Conservation (phyloP, 2,797 vertebrate genomes). For the Taeniopygia guttata region DNA sequence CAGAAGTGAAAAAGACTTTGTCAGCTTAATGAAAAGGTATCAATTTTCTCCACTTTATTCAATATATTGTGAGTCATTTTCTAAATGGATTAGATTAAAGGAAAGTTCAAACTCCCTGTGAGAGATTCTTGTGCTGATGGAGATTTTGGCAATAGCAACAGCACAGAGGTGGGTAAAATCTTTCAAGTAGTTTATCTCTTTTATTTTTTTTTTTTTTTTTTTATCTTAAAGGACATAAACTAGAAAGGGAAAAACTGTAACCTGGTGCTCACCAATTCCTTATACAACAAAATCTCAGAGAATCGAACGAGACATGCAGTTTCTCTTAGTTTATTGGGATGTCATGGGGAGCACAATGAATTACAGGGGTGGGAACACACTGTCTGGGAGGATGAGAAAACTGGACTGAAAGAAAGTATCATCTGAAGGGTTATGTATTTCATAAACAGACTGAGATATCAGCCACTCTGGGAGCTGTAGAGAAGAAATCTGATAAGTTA, state of each 20-base stretch:
- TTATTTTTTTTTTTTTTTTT: not conserved
- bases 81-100: slow-evolving; percentile 81
- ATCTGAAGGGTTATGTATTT: not conserved
- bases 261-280: slow-evolving; percentile 30
- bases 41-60: slow-evolving; percentile 78
- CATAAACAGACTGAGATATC: not conserved
- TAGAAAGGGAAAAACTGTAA: slow-evolving; percentile 26
- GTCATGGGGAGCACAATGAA: slow-evolving; percentile 25
- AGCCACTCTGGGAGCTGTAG: slow-evolving; percentile 25
- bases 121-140: slow-evolving; percentile 45
- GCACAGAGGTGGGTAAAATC: slow-evolving; percentile 19
- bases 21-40: slow-evolving; percentile 81
- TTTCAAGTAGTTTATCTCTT: not conserved
- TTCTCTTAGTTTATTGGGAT: slow-evolving; percentile 58
- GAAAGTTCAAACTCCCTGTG: slow-evolving; percentile 71
- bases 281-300: slow-evolving; percentile 40
- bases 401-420: not conserved
- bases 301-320: slow-evolving; percentile 46
- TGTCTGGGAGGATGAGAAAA: not conserved
- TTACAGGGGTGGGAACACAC: not conserved
- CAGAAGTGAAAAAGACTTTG: slow-evolving; percentile 76
- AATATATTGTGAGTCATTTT: slow-evolving; percentile 78
- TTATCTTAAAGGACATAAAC: slow-evolving; percentile 4
- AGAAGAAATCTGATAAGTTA: not conserved
- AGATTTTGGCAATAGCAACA: slow-evolving; percentile 57